Percentiles rank a stretch among this genome's conserved stretches.
phyloP scores from a whole-genome alignment of 2,888 invertebrate genomes.

The Nezara viridula region DNA sequence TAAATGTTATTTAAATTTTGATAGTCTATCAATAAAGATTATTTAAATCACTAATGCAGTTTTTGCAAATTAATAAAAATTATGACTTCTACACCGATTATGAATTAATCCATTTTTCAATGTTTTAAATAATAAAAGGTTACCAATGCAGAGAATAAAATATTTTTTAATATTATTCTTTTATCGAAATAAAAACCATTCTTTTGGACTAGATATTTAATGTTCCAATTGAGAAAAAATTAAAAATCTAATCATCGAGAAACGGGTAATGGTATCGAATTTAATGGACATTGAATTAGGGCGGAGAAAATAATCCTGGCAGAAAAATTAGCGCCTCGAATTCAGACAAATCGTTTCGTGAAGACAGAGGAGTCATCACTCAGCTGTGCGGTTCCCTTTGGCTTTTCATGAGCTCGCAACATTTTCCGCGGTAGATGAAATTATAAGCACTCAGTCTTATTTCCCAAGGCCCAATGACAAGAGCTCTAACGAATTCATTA shows the following conservation, averaged over 20 bases:
- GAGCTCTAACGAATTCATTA: background rate
- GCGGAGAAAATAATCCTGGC: background rate
- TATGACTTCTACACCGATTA: no score
- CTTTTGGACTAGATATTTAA: no score
- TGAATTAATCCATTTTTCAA: no score
- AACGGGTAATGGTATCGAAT: background rate
- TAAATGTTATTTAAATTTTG: no score
- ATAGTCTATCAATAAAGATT: no score
- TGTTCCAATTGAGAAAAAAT: background rate
- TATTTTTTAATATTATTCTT: no score
- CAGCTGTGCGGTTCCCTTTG: background rate
- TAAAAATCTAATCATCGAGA: background rate
- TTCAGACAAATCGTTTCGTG: slow-evolving; percentile 26
- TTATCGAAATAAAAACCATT: no score
- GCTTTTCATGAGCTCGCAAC: slow-evolving; percentile 22
- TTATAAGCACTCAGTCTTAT: background rate
- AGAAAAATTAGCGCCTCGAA: background rate
- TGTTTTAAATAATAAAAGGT: no score
- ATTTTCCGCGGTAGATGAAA: slow-evolving; percentile 23
- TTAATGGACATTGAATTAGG: background rate
- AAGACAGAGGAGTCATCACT: slow-evolving; percentile 25
- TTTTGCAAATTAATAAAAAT: no score
- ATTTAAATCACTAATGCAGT: no score
- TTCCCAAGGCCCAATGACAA: background rate
- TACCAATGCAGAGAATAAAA: no score